These are phyloP conservation scores for Paragorgia papillata DNA, from an alignment of 92 coral and sea anemone genomes.

Conservation along the genomic window DNA sequence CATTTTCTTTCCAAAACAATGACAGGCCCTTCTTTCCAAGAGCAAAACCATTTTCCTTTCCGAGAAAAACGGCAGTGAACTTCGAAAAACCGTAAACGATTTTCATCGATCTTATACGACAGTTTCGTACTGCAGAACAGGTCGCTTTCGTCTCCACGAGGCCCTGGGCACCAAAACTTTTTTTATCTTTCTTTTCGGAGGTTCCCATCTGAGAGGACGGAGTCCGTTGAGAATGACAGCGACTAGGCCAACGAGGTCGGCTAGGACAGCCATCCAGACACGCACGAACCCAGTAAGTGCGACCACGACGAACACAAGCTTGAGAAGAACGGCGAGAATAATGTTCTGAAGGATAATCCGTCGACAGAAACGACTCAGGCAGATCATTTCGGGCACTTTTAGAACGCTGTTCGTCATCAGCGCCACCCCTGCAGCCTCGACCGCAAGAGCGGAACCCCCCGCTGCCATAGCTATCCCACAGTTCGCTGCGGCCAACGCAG, in stretches of 20 bases:
- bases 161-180: constrained; percentile 37
- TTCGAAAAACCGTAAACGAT: background rate
- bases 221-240: constrained; percentile 85
- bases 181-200: constrained; percentile 37
- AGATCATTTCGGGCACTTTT: constrained; percentile 90
- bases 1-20: too few species aligned
- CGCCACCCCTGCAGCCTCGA: constrained; percentile 98
- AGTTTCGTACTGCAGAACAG: constrained; percentile 8
- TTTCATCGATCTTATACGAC: constrained; percentile 2
- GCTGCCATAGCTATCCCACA: constrained; percentile 99
- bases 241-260: constrained; percentile 82
- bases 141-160: constrained; percentile 31
- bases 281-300: constrained; percentile 79
- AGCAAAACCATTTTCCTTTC: background rate
- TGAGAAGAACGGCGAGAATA: constrained; percentile 73
- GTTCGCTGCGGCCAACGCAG: constrained; percentile 96
- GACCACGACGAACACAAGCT: constrained; percentile 73
- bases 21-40: too few species aligned
- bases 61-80: too few species aligned
- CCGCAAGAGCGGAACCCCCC: constrained; percentile 98
- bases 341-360: constrained; percentile 76
- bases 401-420: constrained; percentile 93
- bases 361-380: constrained; percentile 76
- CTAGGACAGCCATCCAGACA: constrained; percentile 95
- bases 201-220: constrained; percentile 86